These are phyloP conservation scores for Haliclona indistincta DNA, from an alignment of 37 sponge, comb jelly and placozoan genomes.

Conservation along the genomic window DNA sequence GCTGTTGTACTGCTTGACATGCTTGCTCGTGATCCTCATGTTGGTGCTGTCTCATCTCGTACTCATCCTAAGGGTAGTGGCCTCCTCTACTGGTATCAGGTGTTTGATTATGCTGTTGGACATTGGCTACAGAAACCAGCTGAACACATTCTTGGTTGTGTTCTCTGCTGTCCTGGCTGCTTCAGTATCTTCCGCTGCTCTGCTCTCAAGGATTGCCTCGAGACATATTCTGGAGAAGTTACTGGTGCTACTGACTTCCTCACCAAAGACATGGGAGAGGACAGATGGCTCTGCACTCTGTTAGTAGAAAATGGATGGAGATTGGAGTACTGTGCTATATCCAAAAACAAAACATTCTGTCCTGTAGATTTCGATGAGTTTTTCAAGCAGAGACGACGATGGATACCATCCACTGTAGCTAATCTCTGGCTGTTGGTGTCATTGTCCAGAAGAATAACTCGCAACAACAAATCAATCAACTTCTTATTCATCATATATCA, in stretches of 20 bases:
- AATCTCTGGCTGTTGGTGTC: conserved; percentile 67
- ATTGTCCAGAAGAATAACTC: conserved; percentile 34
- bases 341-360: conserved; percentile 81
- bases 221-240: conserved; percentile 65
- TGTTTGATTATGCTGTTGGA: conserved; percentile 87
- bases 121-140: conserved; percentile 88
- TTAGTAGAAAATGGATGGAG: conserved; percentile 84
- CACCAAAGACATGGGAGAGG: conserved; percentile 95
- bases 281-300: conserved; percentile 95
- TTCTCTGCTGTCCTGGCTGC: conserved; percentile 92
- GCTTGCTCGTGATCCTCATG: conserved; percentile 61
- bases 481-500: conserved; percentile 77
- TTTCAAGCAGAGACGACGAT: conserved; percentile 85
- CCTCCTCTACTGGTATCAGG: conserved; percentile 87
- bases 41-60: conserved; percentile 87
- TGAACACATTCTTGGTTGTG: conserved; percentile 86
- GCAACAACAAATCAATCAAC: conserved; percentile 65
- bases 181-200: conserved; percentile 84
- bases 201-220: conserved; percentile 66
- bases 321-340: conserved; percentile 81
- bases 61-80: conserved; percentile 87
- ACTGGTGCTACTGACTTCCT: conserved; percentile 74
- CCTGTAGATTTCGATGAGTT: conserved; percentile 84
- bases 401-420: conserved; percentile 90
- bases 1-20: conserved; percentile 75